Evolutionary conservation across 2,888 invertebrate genomes (phyloP), one percentile per base, ranked within the genome.

Genomic region (Acleris laterana): DNA sequence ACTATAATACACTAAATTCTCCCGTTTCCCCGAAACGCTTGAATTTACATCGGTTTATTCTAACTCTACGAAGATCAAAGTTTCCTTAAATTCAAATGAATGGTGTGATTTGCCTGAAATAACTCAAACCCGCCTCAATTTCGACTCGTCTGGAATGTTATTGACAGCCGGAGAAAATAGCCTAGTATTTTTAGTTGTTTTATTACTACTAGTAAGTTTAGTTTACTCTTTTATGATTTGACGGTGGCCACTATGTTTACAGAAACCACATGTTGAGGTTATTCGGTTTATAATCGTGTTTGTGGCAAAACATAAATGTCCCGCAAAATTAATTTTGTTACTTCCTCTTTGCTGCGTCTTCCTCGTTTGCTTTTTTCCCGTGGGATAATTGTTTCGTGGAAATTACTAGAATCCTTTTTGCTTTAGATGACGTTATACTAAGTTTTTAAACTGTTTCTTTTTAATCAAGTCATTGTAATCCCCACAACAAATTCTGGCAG

Each of bases 221-320:
- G 59, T 61, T 65, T 56, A 17, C 55, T 55, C 13, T 53, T 65
- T 65, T 65, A 65, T 60, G 65, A 55, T 60, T 55, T 56, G 32
- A 55, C 55, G 17, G 38, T 48, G 32, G 32, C 57, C 57, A 44
- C 57, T 22, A 17, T 46, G 46, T 46, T 46, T 46, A 46, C 17
- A 46, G 46, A 44, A 57, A 57, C 46, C 46, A 25, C 57, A 25
- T 46, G 57, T 57, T 57, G 25, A n/a, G 55, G 55, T 65, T 49
- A 60, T 65, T 65, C 53, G 50, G 60, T 60, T 60, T n/a, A 56
- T 56, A 22, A 56, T 44, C 22, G 25, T 46, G n/a, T 57, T 57
- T 55, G 53, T 32, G 28, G 20, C 16, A 3, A 20, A 16, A 17
- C 38, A 42, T 55, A 42, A 42, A 59, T 56, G 44, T 63, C 19